A percentile compares a stretch with the other conserved stretches of the same genome.
phyloP scores from a whole-genome alignment of 2,797 vertebrate species.

The Acanthopagrus latus region DNA sequence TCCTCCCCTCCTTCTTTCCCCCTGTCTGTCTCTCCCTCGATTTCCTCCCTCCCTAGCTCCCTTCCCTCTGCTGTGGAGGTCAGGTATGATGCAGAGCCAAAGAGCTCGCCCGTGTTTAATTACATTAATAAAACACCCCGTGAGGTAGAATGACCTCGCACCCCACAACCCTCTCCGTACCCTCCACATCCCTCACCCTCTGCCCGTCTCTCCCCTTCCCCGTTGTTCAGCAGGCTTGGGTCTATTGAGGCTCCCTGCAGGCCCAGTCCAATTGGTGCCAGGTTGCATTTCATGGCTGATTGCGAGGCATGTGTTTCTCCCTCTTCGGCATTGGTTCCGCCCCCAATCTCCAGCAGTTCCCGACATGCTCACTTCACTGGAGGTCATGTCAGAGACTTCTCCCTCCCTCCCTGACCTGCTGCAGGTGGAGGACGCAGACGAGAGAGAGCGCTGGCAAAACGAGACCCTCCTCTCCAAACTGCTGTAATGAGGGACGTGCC shows the following conservation, averaged over 20 bases:
- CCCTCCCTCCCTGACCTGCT: constrained; percentile 70
- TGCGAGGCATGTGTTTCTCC: constrained; percentile 78
- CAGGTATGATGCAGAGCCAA: constrained; percentile 77
- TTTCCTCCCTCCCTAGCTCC: constrained; percentile 24
- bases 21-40: constrained; percentile 45
- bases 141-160: constrained; percentile 81
- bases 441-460: constrained; percentile 48
- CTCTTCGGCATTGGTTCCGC: constrained; percentile 68
- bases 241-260: constrained; percentile 70
- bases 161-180: constrained; percentile 57
- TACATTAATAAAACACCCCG: constrained; percentile 86
- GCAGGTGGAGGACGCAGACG: constrained; percentile 65
- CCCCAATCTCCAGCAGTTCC: constrained; percentile 78
- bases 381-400: constrained; percentile 81
- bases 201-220: constrained; percentile 37
- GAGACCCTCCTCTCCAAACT: constrained; percentile 66
- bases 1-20: constrained; percentile 25
- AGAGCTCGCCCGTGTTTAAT: constrained; percentile 82
- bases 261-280: constrained; percentile 76
- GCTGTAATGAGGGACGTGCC: constrained; percentile 77
- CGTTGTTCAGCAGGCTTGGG: constrained; percentile 63
- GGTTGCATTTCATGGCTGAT: constrained; percentile 84
- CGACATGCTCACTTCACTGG: constrained; percentile 79
- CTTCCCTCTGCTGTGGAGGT: constrained; percentile 74
- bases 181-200: constrained; percentile 46